Base-by-base conservation (phyloP, 2,888 invertebrate species). In the Empis stercorea region DNA sequence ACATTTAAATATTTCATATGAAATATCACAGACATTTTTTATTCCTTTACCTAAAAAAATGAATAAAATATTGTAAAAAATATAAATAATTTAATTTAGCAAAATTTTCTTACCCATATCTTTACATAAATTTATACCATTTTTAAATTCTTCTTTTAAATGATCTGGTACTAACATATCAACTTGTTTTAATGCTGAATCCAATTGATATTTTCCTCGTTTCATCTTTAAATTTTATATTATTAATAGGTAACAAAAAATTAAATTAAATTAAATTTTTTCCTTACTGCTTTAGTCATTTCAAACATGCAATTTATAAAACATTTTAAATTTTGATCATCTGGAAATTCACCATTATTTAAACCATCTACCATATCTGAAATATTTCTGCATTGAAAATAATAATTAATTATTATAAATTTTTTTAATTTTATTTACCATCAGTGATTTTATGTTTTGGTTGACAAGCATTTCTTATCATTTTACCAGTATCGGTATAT, bases 231-330 rank as follows among this genome's bases (percentile, higher is more conserved):
- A 41, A 47, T 40, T 15, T 13, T 13, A 2, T 6, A 27, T 27
- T 6, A 27, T 27, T 7, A 20, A 4, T 20, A n/a, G n/a, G n/a
- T n/a, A n/a, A n/a, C n/a, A n/a, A n/a, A n/a, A 4, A 20, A 20
- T 17, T 37, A 16, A 16, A 11, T n/a, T 43, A 10, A 27, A 34
- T 17, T 30, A 10, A 23, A 23, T 5, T 0, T 11, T 4, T 4
- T 34, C 3, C 7, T 34, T 61, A 77, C 76, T 55, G 71, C 57
- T 63, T 76, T 75, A 61, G 73, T 71, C 68, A 70, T 70, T 51
- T 66, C 67, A 49, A 76, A 46, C 7, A 73, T 49, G 52, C 78
- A 77, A 51, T 69, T 68, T 45, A 73, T 64, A 52, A 75, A 78
- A 51, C 78, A 77, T 63, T 75, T 68, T 44, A 63, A 48, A 46